Base-by-base conservation (phyloP, 1,140 invertebrate species). In the Littorina saxatilis region DNA sequence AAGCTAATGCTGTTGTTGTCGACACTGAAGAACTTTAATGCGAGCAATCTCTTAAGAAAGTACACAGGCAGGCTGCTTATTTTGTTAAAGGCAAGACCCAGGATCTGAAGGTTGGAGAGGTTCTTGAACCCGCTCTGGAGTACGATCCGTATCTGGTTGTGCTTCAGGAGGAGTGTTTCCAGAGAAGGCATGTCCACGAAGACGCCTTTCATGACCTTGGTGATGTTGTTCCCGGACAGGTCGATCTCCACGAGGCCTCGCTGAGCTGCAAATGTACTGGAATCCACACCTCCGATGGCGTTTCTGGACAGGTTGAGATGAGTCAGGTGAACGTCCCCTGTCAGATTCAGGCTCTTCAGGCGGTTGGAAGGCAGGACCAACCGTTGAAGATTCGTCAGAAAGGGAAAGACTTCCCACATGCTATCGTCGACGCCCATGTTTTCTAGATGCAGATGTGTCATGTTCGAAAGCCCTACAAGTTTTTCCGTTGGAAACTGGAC, bases 71-170 rank as follows among this genome's bases (percentile, higher is more conserved):
- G 32, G 23, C 55, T 76, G 27, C 20, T 4, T 70, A 84, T 27
- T 0, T 77, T 68, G 63, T 84, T 84, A 29, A 73, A 27, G 39
- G 68, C 72, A 37, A 84, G 23, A 35, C 73, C 39, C 27, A 84
- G 58, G n/a, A 20, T 1, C 73, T 80, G 40, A 13, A 82, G 63
- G 37, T 70, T 78, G 39, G 27, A 29, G 20, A 82, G 43, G 17
- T 55, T 63, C 2, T 74, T 27, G n/a, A 84, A 79, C 0, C 75
- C 52, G 23, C 61, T 27, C 3, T 61, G 29, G 0, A 66, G 27
- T 15, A 82, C 39, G 40, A 63, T 23, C 23, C 23, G 39, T 0
- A 84, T 37, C n/a, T 61, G 39, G 66, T 84, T 84, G 55, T 80
- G 52, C 17, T 78, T 63, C 9, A 84, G 40, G 35, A 76, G 73